Conservation (phyloP, 2,888 invertebrate genomes). For the Plusia festucae region DNA sequence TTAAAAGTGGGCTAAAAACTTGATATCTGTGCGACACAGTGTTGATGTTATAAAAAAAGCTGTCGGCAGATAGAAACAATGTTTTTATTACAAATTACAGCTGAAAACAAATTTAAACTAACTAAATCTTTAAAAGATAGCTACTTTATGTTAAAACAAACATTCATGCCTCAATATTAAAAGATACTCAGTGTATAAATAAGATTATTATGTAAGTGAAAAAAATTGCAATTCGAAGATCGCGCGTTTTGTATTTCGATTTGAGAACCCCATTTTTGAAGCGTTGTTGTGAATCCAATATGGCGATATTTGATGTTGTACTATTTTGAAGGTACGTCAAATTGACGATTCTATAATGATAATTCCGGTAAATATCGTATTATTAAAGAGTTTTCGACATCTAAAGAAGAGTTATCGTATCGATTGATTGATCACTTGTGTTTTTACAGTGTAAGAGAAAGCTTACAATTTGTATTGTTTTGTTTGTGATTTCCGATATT, state of each 20-base stretch:
- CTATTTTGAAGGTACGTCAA: conserved; percentile 89
- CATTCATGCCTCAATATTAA: neutral
- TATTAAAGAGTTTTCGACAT: conserved; percentile 69
- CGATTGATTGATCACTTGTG: conserved; percentile 63
- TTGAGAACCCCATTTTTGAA: conserved; percentile 89
- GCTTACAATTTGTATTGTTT: conserved; percentile 86
- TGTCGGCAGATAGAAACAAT: neutral
- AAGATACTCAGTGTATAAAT: neutral
- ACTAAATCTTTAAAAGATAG: neutral
- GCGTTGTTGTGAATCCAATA: conserved; percentile 93
- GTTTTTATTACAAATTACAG: neutral
- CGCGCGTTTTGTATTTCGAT: conserved; percentile 74
- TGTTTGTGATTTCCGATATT: conserved; percentile 88
- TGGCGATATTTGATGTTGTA: conserved; percentile 91
- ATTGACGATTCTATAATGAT: conserved; percentile 88
- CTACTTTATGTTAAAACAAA: neutral
- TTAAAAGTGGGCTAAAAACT: neutral
- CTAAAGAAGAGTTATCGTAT: conserved; percentile 60
- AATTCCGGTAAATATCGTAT: conserved; percentile 83
- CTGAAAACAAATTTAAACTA: neutral
- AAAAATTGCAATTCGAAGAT: conserved; percentile 63
- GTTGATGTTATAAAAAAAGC: neutral
- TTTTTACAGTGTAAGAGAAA: conserved; percentile 78
- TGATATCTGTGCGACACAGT: neutral
- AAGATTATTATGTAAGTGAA: conserved; percentile 23